These are phyloP conservation scores for Dendrocincla tyrannina DNA, from an alignment of 2,797 vertebrate species.

Conservation along the genomic window DNA sequence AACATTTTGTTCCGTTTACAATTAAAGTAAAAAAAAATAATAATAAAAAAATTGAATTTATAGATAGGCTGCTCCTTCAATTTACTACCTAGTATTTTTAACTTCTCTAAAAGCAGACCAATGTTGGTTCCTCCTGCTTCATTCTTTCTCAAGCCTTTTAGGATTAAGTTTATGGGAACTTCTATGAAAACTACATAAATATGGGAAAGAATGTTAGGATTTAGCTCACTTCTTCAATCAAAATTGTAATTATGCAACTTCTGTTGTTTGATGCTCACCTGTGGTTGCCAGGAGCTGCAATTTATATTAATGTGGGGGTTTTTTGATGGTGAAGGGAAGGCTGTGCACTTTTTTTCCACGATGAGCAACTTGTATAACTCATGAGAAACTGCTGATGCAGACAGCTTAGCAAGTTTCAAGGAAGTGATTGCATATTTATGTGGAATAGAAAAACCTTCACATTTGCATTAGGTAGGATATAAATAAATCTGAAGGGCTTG, in stretches of 20 bases:
- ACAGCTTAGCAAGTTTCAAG: constrained; percentile 10
- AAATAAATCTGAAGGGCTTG: constrained; percentile 31
- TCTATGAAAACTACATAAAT: background rate
- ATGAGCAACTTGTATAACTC: background rate
- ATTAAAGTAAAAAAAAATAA: background rate
- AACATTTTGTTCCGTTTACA: background rate
- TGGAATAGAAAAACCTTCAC: background rate
- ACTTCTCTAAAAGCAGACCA: background rate
- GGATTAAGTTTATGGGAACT: background rate
- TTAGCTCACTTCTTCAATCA: background rate
- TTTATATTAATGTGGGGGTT: background rate
- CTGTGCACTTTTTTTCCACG: background rate
- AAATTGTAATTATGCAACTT: background rate
- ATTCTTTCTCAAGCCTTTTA: background rate
- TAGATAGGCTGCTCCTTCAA: background rate
- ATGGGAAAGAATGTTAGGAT: background rate
- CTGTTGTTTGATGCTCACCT: background rate
- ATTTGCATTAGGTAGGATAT: constrained; percentile 46
- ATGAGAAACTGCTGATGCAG: constrained; percentile 55
- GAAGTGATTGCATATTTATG: constrained; percentile 50
- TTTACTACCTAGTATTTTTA: background rate
- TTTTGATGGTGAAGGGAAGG: background rate
- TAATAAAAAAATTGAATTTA: background rate
- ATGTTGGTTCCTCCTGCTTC: background rate
- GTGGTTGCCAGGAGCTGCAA: background rate